A percentile compares a stretch with the other conserved stretches of the same genome.
Conservation (phyloP, 2,113 vertebrate species). For the Gadus chalcogrammus region DNA sequence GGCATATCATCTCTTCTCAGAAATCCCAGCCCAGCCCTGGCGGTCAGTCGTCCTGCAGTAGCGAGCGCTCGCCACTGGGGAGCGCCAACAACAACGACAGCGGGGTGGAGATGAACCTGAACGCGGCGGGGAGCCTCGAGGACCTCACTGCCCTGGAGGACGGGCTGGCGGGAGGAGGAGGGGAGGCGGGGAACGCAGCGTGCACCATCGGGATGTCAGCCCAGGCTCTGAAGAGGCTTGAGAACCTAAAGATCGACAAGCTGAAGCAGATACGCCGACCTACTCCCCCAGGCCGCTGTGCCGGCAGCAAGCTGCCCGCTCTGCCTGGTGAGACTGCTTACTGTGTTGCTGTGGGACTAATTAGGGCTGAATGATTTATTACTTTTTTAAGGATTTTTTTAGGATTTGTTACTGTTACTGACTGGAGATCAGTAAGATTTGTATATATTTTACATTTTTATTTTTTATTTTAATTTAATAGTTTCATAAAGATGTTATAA, state of each 20-base stretch:
- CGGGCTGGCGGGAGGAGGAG: conserved; percentile 67
- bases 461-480: too few relatives aligned
- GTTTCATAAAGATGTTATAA: too few relatives aligned
- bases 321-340: conserved; percentile 75
- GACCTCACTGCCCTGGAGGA: conserved; percentile 91
- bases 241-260: conserved; percentile 94
- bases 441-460: too few relatives aligned
- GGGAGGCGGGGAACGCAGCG: conserved; percentile 55
- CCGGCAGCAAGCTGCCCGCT: conserved; percentile 79
- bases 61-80: conserved; percentile 90
- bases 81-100: conserved; percentile 97
- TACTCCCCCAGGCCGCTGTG: conserved; percentile 66
- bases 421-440: too few relatives aligned
- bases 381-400: too few relatives aligned
- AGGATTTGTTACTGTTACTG: too few relatives aligned
- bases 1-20: conserved; percentile 56
- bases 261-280: conserved; percentile 85
- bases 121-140: conserved; percentile 87
- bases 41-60: conserved; percentile 94
- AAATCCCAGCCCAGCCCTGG: conserved; percentile 93
- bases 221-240: conserved; percentile 85
- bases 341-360: too few relatives aligned
- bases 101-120: conserved; percentile 94
- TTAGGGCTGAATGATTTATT: too few relatives aligned
- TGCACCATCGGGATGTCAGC: conserved; percentile 79